A percentile compares a stretch with the other conserved stretches of the same genome.
These are phyloP conservation scores for Drosophila percnosoma DNA, from an alignment of 2,888 invertebrate genomes.

Conservation along the genomic window DNA sequence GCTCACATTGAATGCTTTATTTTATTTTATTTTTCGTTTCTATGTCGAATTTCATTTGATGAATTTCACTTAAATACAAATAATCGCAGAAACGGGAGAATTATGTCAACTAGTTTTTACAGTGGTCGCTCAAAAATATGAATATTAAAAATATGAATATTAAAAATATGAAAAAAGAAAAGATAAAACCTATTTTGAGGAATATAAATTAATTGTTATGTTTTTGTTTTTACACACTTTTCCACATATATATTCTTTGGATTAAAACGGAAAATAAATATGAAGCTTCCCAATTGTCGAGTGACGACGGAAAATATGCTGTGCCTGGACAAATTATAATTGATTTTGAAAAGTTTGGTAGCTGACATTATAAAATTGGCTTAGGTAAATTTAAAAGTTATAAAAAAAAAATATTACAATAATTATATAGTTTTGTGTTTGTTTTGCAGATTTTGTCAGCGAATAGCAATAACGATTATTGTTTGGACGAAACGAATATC, in stretches of 20 bases:
- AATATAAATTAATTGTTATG: too few relatives aligned
- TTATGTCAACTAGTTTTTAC: not conserved
- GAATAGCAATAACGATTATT: conserved; percentile 15
- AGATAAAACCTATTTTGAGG: not conserved
- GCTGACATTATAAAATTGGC: too few relatives aligned
- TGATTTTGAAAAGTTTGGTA: not conserved
- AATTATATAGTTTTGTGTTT: not conserved
- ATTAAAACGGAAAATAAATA: too few relatives aligned
- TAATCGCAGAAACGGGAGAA: not conserved
- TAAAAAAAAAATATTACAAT: not conserved
- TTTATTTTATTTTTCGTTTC: not conserved
- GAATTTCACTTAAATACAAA: conserved; percentile 17
- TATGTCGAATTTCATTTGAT: conserved; percentile 48
- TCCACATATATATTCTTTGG: too few relatives aligned
- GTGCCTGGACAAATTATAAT: not conserved
- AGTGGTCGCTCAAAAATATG: not conserved
- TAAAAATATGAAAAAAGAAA: not conserved
- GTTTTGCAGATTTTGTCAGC: not conserved
- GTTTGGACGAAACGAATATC: conserved; percentile 22
- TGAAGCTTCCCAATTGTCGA: too few relatives aligned
- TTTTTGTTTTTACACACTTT: too few relatives aligned
- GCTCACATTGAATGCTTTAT: conserved; percentile 7
- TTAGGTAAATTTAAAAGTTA: too few relatives aligned
- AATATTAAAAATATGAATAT: not conserved
- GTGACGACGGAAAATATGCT: not conserved